Conservation (phyloP, 2,113 vertebrate genomes). For the Callorhinus ursinus region DNA sequence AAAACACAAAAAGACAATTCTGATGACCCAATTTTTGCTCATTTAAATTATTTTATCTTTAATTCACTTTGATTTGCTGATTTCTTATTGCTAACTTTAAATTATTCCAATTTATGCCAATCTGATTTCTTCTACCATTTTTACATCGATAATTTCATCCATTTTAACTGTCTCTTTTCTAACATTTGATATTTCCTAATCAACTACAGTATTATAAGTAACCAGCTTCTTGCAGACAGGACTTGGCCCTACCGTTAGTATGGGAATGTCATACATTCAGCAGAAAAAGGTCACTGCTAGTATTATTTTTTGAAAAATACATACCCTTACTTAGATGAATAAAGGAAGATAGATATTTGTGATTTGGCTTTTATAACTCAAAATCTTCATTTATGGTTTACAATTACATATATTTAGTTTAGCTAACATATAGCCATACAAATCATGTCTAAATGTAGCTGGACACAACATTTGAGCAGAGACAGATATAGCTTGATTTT, state of each 20-base stretch:
- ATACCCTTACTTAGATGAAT: neutral
- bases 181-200: neutral
- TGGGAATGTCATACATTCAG: neutral
- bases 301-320: neutral
- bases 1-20: neutral
- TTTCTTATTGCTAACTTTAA: neutral
- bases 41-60: conserved; percentile 52
- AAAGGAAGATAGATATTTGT: neutral
- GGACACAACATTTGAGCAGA: conserved; percentile 8
- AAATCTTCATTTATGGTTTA: neutral
- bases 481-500: neutral
- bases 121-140: conserved; percentile 6
- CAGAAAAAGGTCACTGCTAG: neutral
- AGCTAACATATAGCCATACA: neutral
- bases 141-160: neutral
- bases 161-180: neutral
- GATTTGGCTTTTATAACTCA: neutral
- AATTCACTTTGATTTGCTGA: conserved; percentile 48
- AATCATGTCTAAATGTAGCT: neutral
- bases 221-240: neutral
- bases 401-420: neutral
- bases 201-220: neutral
- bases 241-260: neutral
- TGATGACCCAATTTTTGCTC: conserved; percentile 42
- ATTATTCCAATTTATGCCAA: neutral